Percentiles rank a stretch among this genome's conserved stretches.
phyloP scores from a whole-genome alignment of 2,113 vertebrate genomes.

The Perognathus longimembris region DNA sequence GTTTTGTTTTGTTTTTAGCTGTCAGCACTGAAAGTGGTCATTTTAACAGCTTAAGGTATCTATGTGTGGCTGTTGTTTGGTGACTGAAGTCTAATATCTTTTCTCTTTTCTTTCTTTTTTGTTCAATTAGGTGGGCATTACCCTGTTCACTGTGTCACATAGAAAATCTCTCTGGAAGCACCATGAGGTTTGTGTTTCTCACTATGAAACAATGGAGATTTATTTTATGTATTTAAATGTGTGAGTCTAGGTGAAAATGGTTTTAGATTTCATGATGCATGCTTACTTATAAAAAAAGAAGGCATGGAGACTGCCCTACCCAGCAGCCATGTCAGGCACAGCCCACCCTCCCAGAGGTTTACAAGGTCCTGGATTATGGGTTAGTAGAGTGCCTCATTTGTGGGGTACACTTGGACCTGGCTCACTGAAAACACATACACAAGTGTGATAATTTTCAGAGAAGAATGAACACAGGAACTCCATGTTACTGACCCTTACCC shows the following conservation, averaged over 20 bases:
- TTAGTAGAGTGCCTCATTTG: background rate
- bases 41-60: background rate
- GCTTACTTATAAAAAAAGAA: background rate
- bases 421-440: background rate
- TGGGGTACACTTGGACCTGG: background rate
- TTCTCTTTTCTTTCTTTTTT: conserved; percentile 43
- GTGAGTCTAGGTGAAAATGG: conserved; percentile 4
- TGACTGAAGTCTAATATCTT: no score
- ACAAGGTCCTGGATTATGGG: background rate
- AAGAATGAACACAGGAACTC: background rate
- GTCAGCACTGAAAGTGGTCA: background rate
- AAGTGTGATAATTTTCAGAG: background rate
- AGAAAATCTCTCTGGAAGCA: conserved; percentile 99
- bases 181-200: conserved; percentile 85
- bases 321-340: background rate
- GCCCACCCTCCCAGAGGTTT: background rate
- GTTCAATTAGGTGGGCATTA: conserved; percentile 94
- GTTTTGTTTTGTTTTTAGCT: background rate
- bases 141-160: conserved; percentile 97
- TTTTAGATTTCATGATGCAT: conserved; percentile 52
- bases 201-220: background rate
- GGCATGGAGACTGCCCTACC: background rate
- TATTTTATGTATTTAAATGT: conserved; percentile 34
- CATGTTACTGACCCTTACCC: background rate
- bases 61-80: conserved; percentile 1